A percentile compares a stretch with the other conserved stretches of the same genome.
Evolutionary conservation across 2,113 vertebrate species (phyloP).

Genomic region (Pandion haliaetus): DNA sequence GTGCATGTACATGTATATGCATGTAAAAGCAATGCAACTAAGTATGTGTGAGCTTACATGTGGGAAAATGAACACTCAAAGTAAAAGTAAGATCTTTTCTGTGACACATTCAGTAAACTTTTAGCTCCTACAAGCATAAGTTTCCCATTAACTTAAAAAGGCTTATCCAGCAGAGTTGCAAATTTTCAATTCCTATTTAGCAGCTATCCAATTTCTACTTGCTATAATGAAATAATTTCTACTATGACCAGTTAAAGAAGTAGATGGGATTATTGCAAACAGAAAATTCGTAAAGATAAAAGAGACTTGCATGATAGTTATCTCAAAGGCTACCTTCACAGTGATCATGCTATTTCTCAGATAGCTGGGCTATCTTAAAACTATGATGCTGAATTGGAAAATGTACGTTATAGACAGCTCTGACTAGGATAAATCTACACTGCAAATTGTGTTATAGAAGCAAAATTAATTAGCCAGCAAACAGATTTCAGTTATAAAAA

Average conservation of each 20-base stretch:
- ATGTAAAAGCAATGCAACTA: background rate
- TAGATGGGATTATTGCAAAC: background rate
- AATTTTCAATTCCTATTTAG: background rate
- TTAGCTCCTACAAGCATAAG: background rate
- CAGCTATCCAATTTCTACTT: background rate
- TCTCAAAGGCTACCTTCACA: background rate
- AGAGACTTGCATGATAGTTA: background rate
- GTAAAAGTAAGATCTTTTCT: background rate
- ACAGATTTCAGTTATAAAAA: background rate
- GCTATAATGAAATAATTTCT: background rate
- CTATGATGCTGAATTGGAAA: background rate
- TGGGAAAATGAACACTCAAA: background rate
- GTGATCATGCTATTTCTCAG: background rate
- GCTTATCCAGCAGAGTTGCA: background rate
- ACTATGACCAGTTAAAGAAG: background rate
- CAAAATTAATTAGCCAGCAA: background rate
- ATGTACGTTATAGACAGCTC: background rate
- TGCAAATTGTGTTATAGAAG: background rate
- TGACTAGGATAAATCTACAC: background rate
- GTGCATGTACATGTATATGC: background rate
- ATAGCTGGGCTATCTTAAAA: background rate
- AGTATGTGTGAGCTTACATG: background rate
- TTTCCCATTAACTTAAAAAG: background rate
- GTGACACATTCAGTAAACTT: background rate
- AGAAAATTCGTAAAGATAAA: background rate